These are phyloP conservation scores for Pycnonotus jocosus DNA, from an alignment of 2,113 vertebrate genomes.

Conservation along the genomic window DNA sequence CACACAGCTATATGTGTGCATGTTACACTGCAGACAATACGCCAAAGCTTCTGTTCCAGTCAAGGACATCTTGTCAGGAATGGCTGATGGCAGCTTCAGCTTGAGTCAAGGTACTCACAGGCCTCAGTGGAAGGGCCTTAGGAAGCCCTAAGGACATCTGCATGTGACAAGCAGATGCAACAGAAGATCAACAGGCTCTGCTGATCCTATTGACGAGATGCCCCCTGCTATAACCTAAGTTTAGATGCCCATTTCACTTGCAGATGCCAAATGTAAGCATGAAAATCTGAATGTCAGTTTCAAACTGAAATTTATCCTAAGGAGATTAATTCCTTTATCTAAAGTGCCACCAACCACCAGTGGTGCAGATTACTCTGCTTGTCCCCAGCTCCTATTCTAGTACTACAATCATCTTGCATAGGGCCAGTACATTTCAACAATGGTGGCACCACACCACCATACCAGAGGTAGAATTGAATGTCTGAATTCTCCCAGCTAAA, in stretches of 20 bases:
- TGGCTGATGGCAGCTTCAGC: not conserved
- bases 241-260: not conserved
- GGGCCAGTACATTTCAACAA: rapidly evolving
- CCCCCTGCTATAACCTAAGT: not conserved
- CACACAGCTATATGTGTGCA: not conserved
- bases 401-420: not conserved
- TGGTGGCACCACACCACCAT: not conserved
- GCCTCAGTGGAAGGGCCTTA: not conserved
- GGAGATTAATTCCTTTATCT: not conserved
- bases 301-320: not conserved
- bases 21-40: not conserved
- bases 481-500: not conserved
- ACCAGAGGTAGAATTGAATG: not conserved
- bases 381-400: not conserved
- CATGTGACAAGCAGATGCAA: not conserved
- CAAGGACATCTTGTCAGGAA: not conserved
- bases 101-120: not conserved
- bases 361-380: not conserved
- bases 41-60: not conserved
- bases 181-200: not conserved
- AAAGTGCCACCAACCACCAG: not conserved
- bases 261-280: not conserved
- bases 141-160: not conserved
- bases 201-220: not conserved
- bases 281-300: not conserved